phyloP scores from a whole-genome alignment of 2,797 vertebrate species.

The Chelmon rostratus region DNA sequence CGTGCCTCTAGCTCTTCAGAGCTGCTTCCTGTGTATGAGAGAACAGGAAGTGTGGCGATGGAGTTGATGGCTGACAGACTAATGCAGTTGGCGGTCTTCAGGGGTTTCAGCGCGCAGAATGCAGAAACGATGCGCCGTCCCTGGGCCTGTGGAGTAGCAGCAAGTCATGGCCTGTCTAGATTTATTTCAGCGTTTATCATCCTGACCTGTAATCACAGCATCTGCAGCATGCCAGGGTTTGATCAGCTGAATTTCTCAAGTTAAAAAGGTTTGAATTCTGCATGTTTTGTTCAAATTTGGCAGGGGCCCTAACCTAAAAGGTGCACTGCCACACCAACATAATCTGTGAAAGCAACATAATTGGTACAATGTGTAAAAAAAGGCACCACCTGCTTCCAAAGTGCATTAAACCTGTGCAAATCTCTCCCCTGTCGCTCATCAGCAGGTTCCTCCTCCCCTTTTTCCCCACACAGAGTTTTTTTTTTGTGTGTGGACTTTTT shows the following conservation, averaged over 20 bases:
- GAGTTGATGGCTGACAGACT: background rate
- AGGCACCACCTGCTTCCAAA: background rate
- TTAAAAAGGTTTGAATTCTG: background rate
- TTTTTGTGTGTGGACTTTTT: background rate
- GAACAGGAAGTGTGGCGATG: constrained; percentile 32
- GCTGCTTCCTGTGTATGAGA: constrained; percentile 47
- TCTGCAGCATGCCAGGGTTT: background rate
- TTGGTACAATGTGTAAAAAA: background rate
- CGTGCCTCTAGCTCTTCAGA: constrained; percentile 11
- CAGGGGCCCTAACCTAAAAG: background rate
- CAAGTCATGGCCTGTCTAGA: background rate
- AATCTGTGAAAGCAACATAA: background rate
- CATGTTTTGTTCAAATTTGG: background rate
- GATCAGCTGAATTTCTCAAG: no score
- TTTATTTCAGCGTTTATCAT: background rate
- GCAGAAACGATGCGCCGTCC: background rate
- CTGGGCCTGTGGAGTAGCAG: background rate
- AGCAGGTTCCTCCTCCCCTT: background rate
- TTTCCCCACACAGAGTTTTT: background rate
- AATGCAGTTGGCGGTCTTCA: constrained; percentile 2
- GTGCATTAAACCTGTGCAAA: background rate
- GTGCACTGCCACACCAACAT: background rate
- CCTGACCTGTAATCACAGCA: background rate
- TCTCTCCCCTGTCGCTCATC: background rate
- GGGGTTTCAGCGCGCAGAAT: background rate